These are phyloP conservation scores for Manacus vitellinus DNA, from an alignment of 2,113 vertebrate genomes.

Conservation along the genomic window DNA sequence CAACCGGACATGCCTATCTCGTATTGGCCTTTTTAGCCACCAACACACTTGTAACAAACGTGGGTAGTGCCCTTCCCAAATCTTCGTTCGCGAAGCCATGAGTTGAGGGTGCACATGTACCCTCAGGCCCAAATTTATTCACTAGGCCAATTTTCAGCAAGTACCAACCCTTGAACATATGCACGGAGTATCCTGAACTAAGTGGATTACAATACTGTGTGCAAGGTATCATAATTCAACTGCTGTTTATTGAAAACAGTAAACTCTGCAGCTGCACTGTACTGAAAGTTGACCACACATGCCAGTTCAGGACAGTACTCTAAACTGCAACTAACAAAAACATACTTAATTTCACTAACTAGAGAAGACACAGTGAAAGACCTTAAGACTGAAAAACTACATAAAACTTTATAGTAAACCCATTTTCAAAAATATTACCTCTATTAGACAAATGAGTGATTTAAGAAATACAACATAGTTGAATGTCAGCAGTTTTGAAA, in stretches of 20 bases:
- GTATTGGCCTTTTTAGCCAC: too few relatives aligned
- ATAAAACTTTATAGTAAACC: background rate
- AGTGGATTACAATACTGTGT: background rate
- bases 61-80: too few relatives aligned
- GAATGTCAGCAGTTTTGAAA: background rate
- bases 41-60: too few relatives aligned
- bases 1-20: too few relatives aligned
- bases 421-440: background rate
- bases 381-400: background rate
- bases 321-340: background rate
- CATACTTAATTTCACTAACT: background rate
- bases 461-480: background rate
- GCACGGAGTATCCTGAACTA: background rate
- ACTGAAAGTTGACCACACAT: background rate
- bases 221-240: background rate
- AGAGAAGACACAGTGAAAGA: background rate
- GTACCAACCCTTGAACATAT: background rate
- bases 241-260: background rate
- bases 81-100: too few relatives aligned
- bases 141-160: background rate
- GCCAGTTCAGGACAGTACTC: background rate
- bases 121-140: background rate
- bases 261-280: background rate
- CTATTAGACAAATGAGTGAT: background rate
- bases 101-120: background rate